These are phyloP conservation scores for Cerceris ruficornis DNA, from an alignment of 2,888 invertebrate species.

Conservation along the genomic window DNA sequence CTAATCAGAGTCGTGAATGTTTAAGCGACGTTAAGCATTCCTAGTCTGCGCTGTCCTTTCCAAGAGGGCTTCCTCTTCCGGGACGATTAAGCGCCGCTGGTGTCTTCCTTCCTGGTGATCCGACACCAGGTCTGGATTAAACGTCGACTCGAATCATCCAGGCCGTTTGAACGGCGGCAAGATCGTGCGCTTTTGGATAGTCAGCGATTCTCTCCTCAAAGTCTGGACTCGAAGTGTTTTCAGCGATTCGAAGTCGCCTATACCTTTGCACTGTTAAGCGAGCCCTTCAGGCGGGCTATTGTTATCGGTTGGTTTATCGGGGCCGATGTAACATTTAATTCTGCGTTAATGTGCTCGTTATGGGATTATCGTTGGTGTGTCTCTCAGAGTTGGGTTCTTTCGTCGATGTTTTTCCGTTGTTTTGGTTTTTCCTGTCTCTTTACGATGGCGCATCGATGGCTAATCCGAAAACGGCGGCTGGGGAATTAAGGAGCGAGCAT, in stretches of 20 bases:
- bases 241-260: too few relatives aligned
- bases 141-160: not conserved
- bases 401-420: constrained; percentile 41
- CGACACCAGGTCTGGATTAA: not conserved
- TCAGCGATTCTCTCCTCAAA: not conserved
- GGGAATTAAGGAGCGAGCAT: constrained; percentile 94
- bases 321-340: constrained; percentile 2
- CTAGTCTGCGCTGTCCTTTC: not conserved
- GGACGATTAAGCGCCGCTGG: not conserved
- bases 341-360: constrained; percentile 30
- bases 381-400: constrained; percentile 3
- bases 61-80: not conserved
- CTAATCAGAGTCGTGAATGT: not conserved
- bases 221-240: not conserved
- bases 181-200: not conserved
- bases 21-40: not conserved
- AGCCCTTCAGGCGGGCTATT: too few relatives aligned
- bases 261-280: too few relatives aligned
- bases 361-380: constrained; percentile 20
- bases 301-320: too few relatives aligned
- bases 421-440: constrained; percentile 40
- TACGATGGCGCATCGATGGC: constrained; percentile 37
- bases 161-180: not conserved
- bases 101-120: not conserved
- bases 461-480: constrained; percentile 61